Conservation (phyloP, 2,113 vertebrate genomes). For the Cacatua alba region DNA sequence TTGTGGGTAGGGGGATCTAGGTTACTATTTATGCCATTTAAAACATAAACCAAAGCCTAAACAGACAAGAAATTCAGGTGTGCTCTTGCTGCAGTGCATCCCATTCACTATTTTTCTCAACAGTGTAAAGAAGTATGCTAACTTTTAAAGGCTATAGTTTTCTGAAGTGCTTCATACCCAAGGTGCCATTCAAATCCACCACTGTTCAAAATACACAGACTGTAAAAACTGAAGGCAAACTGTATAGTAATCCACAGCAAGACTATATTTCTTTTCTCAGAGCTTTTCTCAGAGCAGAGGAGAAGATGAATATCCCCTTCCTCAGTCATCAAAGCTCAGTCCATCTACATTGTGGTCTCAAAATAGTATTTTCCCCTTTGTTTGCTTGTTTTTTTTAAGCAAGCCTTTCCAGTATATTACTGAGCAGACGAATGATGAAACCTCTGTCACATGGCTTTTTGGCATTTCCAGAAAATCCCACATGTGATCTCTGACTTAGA, state of each 20-base stretch:
- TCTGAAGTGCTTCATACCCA: background rate
- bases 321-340: background rate
- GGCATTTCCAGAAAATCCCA: constrained; percentile 37
- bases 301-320: background rate
- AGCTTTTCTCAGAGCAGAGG: background rate
- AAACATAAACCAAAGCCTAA: background rate
- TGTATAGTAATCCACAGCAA: background rate
- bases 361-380: background rate
- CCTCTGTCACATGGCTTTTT: background rate
- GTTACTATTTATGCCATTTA: background rate
- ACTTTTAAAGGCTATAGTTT: background rate
- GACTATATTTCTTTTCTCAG: background rate
- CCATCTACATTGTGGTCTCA: background rate
- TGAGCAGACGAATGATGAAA: background rate
- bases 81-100: background rate
- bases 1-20: background rate
- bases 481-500: background rate
- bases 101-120: background rate
- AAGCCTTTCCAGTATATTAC: background rate
- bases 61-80: background rate
- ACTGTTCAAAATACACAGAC: background rate
- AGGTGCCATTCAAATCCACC: background rate
- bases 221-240: background rate
- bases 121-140: background rate
- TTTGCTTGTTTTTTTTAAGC: background rate